A percentile compares a stretch with the other conserved stretches of the same genome.
phyloP scores from a whole-genome alignment of 2,888 invertebrate genomes.

The Sarcophaga rosellei region DNA sequence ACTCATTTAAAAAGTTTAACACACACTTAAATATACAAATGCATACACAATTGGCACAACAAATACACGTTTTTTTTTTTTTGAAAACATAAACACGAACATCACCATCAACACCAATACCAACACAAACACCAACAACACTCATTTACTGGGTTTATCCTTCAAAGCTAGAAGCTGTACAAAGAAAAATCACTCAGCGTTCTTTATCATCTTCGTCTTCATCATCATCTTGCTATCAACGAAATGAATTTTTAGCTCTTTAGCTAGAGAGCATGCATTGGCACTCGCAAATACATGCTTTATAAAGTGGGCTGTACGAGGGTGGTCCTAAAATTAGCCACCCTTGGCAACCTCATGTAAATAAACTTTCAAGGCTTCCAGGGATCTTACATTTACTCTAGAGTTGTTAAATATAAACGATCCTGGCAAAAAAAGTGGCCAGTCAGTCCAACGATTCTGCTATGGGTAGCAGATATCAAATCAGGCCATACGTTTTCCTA shows the following conservation, averaged over 20 bases:
- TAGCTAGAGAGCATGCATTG: background rate
- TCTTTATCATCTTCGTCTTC: background rate
- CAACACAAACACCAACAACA: constrained; percentile 19
- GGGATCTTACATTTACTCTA: too few species aligned
- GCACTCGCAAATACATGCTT: background rate
- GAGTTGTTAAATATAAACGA: too few species aligned
- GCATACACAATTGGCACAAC: background rate
- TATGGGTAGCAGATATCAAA: too few species aligned
- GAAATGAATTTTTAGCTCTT: background rate
- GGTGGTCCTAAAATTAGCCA: too few species aligned
- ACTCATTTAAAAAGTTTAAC: constrained; percentile 15
- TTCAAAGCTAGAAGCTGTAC: background rate
- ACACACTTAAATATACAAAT: constrained; percentile 30
- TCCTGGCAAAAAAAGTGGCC: too few species aligned
- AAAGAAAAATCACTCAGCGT: background rate
- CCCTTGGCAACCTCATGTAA: too few species aligned
- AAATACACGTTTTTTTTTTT: background rate
- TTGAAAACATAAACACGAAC: constrained; percentile 1
- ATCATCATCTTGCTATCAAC: background rate
- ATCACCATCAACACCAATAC: constrained; percentile 18
- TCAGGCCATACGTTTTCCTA: too few species aligned
- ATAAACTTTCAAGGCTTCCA: too few species aligned
- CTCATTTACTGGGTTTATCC: constrained; percentile 25
- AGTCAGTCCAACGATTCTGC: too few species aligned
- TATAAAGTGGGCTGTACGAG: too few species aligned